Percentiles rank a stretch among this genome's conserved stretches.
phyloP scores from a whole-genome alignment of 2,113 vertebrate species.

The Macaca fascicularis region DNA sequence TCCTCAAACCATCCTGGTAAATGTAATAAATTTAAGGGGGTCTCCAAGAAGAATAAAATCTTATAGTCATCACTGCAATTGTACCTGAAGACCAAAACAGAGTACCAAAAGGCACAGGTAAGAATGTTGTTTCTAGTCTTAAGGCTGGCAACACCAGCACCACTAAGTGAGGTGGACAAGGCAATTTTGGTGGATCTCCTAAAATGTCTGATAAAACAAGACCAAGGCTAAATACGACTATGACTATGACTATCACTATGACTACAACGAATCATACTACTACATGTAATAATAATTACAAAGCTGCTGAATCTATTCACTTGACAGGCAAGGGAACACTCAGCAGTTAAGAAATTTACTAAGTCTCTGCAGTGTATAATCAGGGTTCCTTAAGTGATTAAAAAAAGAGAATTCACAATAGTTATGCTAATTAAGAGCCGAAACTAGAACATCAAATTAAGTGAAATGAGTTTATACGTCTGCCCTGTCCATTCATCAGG shows the following conservation, averaged over 20 bases:
- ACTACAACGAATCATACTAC: background rate
- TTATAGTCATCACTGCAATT: accelerated
- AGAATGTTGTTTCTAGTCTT: background rate
- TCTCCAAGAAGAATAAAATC: background rate
- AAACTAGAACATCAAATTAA: background rate
- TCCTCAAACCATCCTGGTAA: background rate
- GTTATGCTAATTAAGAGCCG: background rate
- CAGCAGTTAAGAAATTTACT: background rate
- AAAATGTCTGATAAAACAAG: background rate
- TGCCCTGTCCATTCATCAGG: background rate
- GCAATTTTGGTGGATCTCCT: background rate
- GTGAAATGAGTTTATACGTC: background rate
- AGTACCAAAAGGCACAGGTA: background rate
- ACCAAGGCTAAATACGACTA: background rate
- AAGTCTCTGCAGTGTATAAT: background rate
- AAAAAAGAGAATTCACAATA: background rate
- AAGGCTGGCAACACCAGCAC: background rate
- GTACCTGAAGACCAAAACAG: background rate
- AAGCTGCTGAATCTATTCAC: background rate
- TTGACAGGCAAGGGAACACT: background rate
- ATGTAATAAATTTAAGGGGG: background rate
- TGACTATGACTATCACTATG: background rate
- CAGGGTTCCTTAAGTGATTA: background rate
- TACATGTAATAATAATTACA: background rate
- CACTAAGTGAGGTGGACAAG: background rate